Evolutionary conservation across 53 echinoderm and acorn worm genomes (phyloP).

Genomic region (Patiria pectinifera): DNA sequence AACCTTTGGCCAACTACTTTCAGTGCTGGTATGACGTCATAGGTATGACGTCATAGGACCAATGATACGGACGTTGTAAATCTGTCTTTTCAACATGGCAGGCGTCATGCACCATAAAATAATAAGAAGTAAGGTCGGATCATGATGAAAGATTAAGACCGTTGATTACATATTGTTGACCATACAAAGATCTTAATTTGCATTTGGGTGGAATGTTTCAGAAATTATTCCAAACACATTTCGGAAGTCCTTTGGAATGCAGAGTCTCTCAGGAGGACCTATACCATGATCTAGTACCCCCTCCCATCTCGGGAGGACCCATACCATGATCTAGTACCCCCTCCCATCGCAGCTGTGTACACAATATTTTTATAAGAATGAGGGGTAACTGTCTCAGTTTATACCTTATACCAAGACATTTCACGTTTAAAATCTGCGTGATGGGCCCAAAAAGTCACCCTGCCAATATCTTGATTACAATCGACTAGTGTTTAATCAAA

Average conservation of each 20-base stretch:
- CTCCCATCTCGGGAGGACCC: not conserved
- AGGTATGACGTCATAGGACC: not conserved
- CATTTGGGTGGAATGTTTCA: not conserved
- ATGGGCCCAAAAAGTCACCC: no score
- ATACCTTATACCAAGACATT: not conserved
- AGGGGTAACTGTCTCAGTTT: conserved; percentile 9
- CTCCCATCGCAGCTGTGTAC: conserved; percentile 30
- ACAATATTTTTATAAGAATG: not conserved
- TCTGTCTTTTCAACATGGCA: not conserved
- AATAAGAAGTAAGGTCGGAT: no score
- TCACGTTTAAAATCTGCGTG: not conserved
- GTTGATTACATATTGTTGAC: no score
- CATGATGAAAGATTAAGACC: not conserved
- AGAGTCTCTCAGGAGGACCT: not conserved
- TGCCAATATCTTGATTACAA: no score
- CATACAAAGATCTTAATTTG: not conserved
- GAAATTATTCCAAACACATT: conserved; percentile 40
- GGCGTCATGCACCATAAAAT: not conserved
- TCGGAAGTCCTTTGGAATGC: conserved; percentile 18
- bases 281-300: conserved; percentile 25
- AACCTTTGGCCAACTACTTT: no score
- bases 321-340: conserved; percentile 19
- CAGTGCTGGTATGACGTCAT: not conserved
- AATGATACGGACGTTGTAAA: not conserved
- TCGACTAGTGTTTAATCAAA: no score